Evolutionary conservation across 1,140 invertebrate species (phyloP).

Genomic region (Potamilus streckersoni): DNA sequence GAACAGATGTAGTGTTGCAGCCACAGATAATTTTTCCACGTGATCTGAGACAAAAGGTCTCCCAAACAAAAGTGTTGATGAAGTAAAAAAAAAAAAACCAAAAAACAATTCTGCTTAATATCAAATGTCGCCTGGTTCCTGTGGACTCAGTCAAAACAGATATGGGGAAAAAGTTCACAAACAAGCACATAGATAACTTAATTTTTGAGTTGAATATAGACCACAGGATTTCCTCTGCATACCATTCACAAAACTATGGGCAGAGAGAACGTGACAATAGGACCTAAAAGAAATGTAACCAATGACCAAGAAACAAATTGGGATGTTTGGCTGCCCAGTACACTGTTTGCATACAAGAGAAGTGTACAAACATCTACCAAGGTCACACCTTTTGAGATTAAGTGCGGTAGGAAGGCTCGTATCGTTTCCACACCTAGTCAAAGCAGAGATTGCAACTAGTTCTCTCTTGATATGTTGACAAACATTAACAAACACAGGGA

Average conservation of each 20-base stretch:
- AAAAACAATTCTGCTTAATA: neutral
- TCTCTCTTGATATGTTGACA: no score
- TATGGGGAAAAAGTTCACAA: neutral
- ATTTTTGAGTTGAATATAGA: neutral
- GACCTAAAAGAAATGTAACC: conserved; percentile 1
- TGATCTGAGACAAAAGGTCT: neutral
- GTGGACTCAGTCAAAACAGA: neutral
- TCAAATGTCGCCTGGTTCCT: neutral
- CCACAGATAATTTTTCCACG: neutral
- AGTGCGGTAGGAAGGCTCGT: no score
- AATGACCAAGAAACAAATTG: conserved; percentile 1
- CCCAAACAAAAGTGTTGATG: neutral
- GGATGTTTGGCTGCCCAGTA: neutral
- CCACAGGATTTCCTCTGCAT: no score
- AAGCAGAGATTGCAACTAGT: no score
- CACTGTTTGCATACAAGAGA: no score
- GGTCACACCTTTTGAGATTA: no score
- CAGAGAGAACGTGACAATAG: no score
- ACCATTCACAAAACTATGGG: no score
- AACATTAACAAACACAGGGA: no score
- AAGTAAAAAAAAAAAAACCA: neutral
- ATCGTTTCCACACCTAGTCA: no score
- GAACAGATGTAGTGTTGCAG: neutral
- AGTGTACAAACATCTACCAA: no score
- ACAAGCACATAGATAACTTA: neutral